Percentiles rank a stretch among this genome's conserved stretches.
Conservation (phyloP, 2,113 vertebrate genomes). For the Puma concolor region DNA sequence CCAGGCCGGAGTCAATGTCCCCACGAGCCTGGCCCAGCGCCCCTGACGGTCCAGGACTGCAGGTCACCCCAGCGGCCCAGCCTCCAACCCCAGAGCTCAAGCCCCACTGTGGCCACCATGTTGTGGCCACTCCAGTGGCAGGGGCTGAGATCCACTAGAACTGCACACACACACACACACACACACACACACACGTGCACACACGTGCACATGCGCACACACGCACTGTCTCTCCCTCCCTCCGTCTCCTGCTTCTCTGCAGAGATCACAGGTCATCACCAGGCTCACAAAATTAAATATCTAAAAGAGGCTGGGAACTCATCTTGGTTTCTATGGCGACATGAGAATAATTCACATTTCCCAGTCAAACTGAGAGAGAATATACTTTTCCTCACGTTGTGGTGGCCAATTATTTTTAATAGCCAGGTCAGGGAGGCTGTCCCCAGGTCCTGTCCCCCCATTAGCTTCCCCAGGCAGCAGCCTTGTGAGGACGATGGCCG, state of each 20-base stretch:
- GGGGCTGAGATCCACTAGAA: neutral
- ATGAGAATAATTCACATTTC: slow-evolving; percentile 58
- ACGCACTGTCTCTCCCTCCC: neutral
- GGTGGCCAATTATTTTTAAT: slow-evolving; percentile 85
- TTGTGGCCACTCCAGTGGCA: neutral
- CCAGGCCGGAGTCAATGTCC: neutral
- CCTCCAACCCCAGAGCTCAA: neutral
- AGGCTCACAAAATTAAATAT: slow-evolving; percentile 48
- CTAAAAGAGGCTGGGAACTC: slow-evolving; percentile 38
- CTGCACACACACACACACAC: neutral
- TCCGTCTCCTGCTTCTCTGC: neutral
- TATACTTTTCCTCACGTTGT: slow-evolving; percentile 67
- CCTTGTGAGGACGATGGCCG: neutral
- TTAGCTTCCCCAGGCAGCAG: neutral
- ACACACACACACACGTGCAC: neutral
- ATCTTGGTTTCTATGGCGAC: slow-evolving; percentile 75
- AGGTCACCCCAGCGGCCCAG: neutral
- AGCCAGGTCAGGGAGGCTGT: slow-evolving; percentile 73
- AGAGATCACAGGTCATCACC: neutral
- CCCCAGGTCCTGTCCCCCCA: slow-evolving; percentile 64
- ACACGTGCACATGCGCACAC: fast-evolving
- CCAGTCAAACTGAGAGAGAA: slow-evolving; percentile 46
- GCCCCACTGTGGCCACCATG: neutral
- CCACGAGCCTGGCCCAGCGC: neutral
- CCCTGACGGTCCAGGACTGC: neutral